These are phyloP conservation scores for Tapirus terrestris DNA, from an alignment of 2,113 vertebrate species.

Conservation along the genomic window DNA sequence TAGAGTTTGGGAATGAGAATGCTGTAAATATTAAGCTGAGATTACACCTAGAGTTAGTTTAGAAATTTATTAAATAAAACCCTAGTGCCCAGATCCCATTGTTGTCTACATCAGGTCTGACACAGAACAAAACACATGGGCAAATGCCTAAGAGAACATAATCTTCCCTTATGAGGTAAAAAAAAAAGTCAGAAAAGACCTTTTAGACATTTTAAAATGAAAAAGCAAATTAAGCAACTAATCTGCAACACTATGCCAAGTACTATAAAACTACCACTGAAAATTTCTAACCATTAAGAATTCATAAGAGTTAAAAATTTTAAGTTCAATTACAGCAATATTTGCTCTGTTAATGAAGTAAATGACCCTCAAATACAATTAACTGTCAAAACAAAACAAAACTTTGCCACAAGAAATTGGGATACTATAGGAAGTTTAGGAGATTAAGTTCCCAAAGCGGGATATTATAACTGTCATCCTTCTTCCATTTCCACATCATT, in stretches of 20 bases:
- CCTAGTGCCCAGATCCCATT: neutral
- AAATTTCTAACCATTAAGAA: neutral
- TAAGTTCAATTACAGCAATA: neutral
- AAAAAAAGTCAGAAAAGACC: neutral
- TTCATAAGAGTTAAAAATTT: constrained; percentile 2
- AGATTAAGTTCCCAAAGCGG: neutral
- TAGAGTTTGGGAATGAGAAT: neutral
- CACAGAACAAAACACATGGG: neutral
- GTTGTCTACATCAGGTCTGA: neutral
- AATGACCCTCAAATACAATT: neutral
- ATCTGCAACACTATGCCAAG: neutral
- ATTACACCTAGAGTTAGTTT: neutral
- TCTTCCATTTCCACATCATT: neutral
- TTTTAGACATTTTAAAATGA: neutral
- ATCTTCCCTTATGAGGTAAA: neutral
- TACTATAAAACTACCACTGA: neutral
- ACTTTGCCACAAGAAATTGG: neutral
- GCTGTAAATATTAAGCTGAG: neutral
- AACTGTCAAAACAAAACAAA: neutral
- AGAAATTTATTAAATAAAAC: constrained; percentile 36
- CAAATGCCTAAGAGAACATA: neutral
- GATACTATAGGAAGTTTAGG: neutral
- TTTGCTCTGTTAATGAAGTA: neutral
- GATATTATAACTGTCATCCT: neutral
- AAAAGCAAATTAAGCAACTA: neutral